These are phyloP conservation scores for Stylophora pistillata DNA, from an alignment of 64 coral and sea anemone species.

Conservation along the genomic window DNA sequence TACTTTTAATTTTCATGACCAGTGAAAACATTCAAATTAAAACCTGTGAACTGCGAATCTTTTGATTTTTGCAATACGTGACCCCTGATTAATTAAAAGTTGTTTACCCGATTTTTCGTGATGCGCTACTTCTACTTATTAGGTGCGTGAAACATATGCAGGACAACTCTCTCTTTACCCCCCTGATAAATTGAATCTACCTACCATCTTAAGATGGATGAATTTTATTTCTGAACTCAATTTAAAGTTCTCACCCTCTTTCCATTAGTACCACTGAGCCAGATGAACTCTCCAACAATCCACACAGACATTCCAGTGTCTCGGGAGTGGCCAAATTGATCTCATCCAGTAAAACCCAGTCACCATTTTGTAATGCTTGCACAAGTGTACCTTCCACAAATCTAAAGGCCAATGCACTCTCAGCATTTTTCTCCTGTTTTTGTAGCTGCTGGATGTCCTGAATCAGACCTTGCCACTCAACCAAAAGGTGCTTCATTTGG, in stretches of 20 bases:
- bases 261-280: conserved; percentile 92
- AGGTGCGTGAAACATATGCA: too few species aligned
- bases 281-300: conserved; percentile 83
- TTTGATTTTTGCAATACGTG: too few species aligned
- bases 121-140: too few species aligned
- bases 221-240: too few species aligned
- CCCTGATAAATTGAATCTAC: too few species aligned
- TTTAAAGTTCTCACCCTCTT: conserved; percentile 68
- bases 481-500: background rate
- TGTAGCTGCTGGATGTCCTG: conserved; percentile 69
- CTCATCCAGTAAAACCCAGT: conserved; percentile 97
- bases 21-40: too few species aligned
- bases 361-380: conserved; percentile 74
- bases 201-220: too few species aligned
- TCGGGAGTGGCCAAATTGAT: conserved; percentile 95
- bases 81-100: too few species aligned
- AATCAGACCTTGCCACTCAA: conserved; percentile 73
- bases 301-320: conserved; percentile 97
- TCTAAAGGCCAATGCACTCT: conserved; percentile 77
- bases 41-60: too few species aligned
- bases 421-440: conserved; percentile 90
- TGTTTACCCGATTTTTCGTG: too few species aligned
- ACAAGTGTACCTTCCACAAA: conserved; percentile 94
- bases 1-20: too few species aligned
- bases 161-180: too few species aligned